phyloP scores from a whole-genome alignment of 2,797 vertebrate genomes.

The Myoxocephalus aenaeus region DNA sequence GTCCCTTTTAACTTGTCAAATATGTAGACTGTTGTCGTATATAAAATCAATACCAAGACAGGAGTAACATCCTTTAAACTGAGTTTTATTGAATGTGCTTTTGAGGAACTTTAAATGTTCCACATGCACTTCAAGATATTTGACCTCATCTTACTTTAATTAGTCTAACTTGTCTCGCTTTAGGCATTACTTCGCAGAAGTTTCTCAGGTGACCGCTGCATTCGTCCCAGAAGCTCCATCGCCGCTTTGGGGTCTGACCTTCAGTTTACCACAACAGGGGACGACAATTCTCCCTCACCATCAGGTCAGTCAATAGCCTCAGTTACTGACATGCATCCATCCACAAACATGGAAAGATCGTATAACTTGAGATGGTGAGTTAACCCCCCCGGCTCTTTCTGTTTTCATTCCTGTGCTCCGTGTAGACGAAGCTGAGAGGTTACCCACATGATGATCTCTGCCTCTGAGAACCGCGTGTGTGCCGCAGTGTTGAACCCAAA shows the following conservation, averaged over 20 bases:
- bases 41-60: background rate
- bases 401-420: constrained; percentile 31
- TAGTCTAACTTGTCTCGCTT: constrained; percentile 26
- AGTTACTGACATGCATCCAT: background rate
- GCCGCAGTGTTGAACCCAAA: constrained; percentile 59
- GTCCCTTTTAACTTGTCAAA: background rate
- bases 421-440: constrained; percentile 83
- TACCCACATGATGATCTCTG: constrained; percentile 81
- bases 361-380: background rate
- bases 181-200: constrained; percentile 87
- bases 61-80: background rate
- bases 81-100: constrained; percentile 1
- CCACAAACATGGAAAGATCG: background rate
- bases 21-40: background rate
- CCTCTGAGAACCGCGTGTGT: constrained; percentile 42
- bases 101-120: background rate
- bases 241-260: constrained; percentile 83
- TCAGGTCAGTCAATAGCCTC: constrained; percentile 78
- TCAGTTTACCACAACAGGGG: constrained; percentile 76
- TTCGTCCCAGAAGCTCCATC: constrained; percentile 86
- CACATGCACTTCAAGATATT: background rate
- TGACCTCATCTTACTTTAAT: constrained; percentile 13
- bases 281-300: constrained; percentile 74
- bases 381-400: constrained; percentile 8
- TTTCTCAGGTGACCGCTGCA: constrained; percentile 89